Conservation (phyloP, 2,888 invertebrate genomes). For the Hylaea fasciaria region DNA sequence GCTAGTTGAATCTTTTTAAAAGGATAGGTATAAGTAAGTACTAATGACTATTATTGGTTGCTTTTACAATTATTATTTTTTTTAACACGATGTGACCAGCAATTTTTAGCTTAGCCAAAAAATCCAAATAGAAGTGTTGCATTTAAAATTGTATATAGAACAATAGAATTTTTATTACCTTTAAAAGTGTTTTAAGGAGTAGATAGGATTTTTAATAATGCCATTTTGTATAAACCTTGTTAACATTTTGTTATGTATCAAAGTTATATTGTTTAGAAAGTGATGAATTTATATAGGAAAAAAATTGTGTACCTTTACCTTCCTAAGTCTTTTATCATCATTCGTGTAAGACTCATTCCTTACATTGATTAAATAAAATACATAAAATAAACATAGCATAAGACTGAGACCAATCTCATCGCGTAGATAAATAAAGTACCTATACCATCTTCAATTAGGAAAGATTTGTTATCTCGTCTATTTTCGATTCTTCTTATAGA, state of each 20-base stretch:
- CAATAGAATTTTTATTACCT: conserved; percentile 12
- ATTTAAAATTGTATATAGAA: conserved; percentile 10
- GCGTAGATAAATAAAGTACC: conserved; percentile 3
- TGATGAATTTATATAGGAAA: conserved; percentile 14
- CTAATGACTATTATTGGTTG: not conserved
- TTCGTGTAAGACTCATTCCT: conserved; percentile 11
- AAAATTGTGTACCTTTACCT: conserved; percentile 34
- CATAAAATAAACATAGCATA: conserved; percentile 58
- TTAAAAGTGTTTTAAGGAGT: conserved; percentile 34
- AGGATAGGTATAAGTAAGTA: not conserved
- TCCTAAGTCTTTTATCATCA: conserved; percentile 9
- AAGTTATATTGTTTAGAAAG: conserved; percentile 25
- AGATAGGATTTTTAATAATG: conserved; percentile 66
- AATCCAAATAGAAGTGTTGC: conserved; percentile 14
- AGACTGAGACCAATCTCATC: conserved; percentile 71
- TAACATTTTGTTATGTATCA: conserved; percentile 40
- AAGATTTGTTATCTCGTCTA: conserved; percentile 7
- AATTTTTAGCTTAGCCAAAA: not conserved
- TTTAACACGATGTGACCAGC: conserved; percentile 2
- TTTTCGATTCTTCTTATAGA: conserved; percentile 26
- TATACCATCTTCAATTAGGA: conserved; percentile 11
- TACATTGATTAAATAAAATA: conserved; percentile 24
- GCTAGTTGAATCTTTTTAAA: conserved; percentile 44
- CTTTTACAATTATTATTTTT: not conserved
- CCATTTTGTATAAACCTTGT: conserved; percentile 63